Evolutionary conservation across 2,797 vertebrate species (phyloP), one percentile per base, ranked within the genome.

Genomic region (Paramormyrops hopkinsi): DNA sequence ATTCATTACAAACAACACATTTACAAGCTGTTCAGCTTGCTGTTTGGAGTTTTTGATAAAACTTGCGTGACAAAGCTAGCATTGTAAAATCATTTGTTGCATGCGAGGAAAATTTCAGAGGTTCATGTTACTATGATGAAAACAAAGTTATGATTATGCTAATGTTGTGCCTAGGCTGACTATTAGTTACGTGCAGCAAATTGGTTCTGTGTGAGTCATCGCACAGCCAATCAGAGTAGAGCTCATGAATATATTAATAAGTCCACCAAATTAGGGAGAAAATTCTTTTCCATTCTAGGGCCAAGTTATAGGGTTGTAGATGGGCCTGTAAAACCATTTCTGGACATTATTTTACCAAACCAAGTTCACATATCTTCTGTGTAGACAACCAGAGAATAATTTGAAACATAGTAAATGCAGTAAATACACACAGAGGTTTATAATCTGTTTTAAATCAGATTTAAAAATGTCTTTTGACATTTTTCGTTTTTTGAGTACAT

Each of bases 1-100:
- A 69, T 33, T 69, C 3, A 69, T 73, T 73, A 73, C 29, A 37
- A 73, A 37, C 12, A 73, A 37, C 12, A 33, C 29, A 73, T 37
- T 37, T 73, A 37, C 12, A 73, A 73, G 29, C 65, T 69, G 65
- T 11, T 69, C 65, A 33, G 65, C 22, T 69, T 1, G 12, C 29
- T 73, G 56, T 62, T 56, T n/a, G 54, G 54, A 56, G 54, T 56
- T 62, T 62, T 62, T 22, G 56, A 62, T 62, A 62, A 62, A 62
- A 62, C n/a, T 25, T 62, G 56, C n/a, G 2, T 59, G 56, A 59
- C 56, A 59, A 22, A 22, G 82, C 79, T 65, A 85, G 9, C 65
- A 48, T 73, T 33, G 12, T 5, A 73, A 73, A 37, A 73, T 37
- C 29, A 82, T 88, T 85, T 89, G 88, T 79, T 89, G 50, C 7